Evolutionary conservation across 2,888 invertebrate species (phyloP).

Genomic region (Mallateleia sp.): DNA sequence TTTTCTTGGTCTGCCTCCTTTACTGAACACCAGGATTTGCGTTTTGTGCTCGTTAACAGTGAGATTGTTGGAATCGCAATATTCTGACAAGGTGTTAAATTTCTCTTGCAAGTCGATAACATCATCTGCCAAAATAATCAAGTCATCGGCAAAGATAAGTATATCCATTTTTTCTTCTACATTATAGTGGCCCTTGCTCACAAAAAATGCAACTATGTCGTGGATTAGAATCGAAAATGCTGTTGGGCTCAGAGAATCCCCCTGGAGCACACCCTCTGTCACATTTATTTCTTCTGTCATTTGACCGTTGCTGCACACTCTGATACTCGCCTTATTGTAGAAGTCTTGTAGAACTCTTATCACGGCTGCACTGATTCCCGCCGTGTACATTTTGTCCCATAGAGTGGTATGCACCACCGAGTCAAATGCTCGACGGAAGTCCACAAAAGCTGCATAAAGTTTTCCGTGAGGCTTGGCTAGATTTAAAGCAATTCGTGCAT

Average conservation of each 20-base stretch:
- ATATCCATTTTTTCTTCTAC: constrained; percentile 32
- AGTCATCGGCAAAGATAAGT: constrained; percentile 53
- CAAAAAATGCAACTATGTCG: constrained; percentile 54
- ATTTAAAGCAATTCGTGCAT: constrained; percentile 54
- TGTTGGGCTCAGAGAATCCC: constrained; percentile 63
- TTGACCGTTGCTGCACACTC: constrained; percentile 56
- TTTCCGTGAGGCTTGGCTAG: constrained; percentile 57
- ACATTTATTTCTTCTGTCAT: constrained; percentile 68
- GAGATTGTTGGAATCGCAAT: too few relatives aligned
- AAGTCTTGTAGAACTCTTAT: constrained; percentile 56
- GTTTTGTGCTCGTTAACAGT: too few relatives aligned
- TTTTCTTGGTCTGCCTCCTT: constrained; percentile 19
- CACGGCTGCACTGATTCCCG: constrained; percentile 62
- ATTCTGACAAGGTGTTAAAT: constrained; percentile 38
- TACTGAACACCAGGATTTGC: constrained; percentile 13
- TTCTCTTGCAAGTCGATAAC: constrained; percentile 39
- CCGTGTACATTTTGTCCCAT: constrained; percentile 63
- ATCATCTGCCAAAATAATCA: constrained; percentile 36
- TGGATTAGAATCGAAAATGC: constrained; percentile 54
- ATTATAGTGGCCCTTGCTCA: neutral
- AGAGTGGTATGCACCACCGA: constrained; percentile 74
- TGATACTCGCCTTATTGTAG: constrained; percentile 55
- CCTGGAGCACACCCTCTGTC: constrained; percentile 71
- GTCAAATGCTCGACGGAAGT: constrained; percentile 77
- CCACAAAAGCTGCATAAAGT: constrained; percentile 78